Conservation (phyloP, 2,888 invertebrate genomes). For the Ditula angustiorana region DNA sequence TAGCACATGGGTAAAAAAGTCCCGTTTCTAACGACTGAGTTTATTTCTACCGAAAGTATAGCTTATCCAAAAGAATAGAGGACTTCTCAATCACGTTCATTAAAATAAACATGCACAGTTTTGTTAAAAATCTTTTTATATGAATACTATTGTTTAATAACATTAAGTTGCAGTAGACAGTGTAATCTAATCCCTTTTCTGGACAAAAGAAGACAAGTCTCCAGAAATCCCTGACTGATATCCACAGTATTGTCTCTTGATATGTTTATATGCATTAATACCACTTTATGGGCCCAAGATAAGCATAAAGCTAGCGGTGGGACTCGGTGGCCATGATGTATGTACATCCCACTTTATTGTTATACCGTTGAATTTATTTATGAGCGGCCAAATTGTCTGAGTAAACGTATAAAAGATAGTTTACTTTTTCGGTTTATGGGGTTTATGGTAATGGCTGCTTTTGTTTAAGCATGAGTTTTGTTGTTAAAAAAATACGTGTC, state of each 20-base stretch:
- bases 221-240: conserved; percentile 48
- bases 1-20: too few relatives aligned
- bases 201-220: neutral
- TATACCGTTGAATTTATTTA: conserved; percentile 68
- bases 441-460: conserved; percentile 24
- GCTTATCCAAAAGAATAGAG: too few relatives aligned
- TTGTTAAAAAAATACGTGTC: neutral
- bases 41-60: too few relatives aligned
- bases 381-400: conserved; percentile 57
- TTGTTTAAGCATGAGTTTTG: conserved; percentile 19
- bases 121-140: too few relatives aligned
- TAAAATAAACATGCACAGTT: too few relatives aligned
- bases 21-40: too few relatives aligned
- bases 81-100: too few relatives aligned
- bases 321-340: conserved; percentile 59
- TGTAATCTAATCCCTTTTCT: neutral
- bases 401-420: conserved; percentile 54
- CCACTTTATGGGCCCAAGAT: conserved; percentile 74
- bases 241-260: conserved; percentile 57
- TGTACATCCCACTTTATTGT: conserved; percentile 73
- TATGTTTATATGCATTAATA: conserved; percentile 81
- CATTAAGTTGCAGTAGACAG: too few relatives aligned
- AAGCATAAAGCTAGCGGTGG: conserved; percentile 73
- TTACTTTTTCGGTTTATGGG: conserved; percentile 47
- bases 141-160: neutral